Evolutionary conservation across 2,113 vertebrate genomes (phyloP).

Genomic region (Anoplopoma fimbria): DNA sequence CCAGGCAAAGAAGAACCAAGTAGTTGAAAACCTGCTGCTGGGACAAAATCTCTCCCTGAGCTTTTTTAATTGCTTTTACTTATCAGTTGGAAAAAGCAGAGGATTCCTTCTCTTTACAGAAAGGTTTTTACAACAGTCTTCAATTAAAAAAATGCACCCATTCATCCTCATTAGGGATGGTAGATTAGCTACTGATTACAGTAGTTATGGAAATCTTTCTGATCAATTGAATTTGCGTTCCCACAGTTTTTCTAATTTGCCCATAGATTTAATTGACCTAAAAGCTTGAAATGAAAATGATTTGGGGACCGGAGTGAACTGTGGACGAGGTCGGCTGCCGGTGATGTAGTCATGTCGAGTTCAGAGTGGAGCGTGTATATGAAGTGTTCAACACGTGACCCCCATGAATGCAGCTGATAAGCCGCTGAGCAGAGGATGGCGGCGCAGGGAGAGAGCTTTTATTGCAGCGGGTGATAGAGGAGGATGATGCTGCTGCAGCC

Average conservation of each 20-base stretch:
- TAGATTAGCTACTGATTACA: slow-evolving; percentile 80
- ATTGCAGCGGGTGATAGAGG: slow-evolving; percentile 29
- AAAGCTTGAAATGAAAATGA: slow-evolving; percentile 48
- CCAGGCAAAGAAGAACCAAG: slow-evolving; percentile 22
- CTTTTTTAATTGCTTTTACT: slow-evolving; percentile 65
- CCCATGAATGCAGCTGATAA: slow-evolving; percentile 64
- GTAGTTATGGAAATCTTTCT: slow-evolving; percentile 74
- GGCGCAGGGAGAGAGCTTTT: slow-evolving; percentile 20
- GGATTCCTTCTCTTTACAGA: slow-evolving; percentile 37
- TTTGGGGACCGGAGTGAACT: background rate
- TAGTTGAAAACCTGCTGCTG: slow-evolving; percentile 41
- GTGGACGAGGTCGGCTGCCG: background rate
- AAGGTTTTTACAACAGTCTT: slow-evolving; percentile 39
- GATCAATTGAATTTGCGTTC: slow-evolving; percentile 65
- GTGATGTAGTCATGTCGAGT: slow-evolving; percentile 12
- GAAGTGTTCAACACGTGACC: slow-evolving; percentile 58
- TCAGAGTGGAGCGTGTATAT: slow-evolving; percentile 34
- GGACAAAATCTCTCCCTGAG: slow-evolving; percentile 54
- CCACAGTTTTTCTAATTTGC: slow-evolving; percentile 49
- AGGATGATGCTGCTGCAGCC: slow-evolving; percentile 46
- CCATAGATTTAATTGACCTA: slow-evolving; percentile 46
- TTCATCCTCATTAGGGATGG: slow-evolving; percentile 69
- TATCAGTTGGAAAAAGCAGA: slow-evolving; percentile 45
- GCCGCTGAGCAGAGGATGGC: slow-evolving; percentile 24
- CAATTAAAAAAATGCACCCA: slow-evolving; percentile 32